A percentile compares a stretch with the other conserved stretches of the same genome.
phyloP scores from a whole-genome alignment of 2,113 vertebrate species.

The Phalacrocorax pelagicus region DNA sequence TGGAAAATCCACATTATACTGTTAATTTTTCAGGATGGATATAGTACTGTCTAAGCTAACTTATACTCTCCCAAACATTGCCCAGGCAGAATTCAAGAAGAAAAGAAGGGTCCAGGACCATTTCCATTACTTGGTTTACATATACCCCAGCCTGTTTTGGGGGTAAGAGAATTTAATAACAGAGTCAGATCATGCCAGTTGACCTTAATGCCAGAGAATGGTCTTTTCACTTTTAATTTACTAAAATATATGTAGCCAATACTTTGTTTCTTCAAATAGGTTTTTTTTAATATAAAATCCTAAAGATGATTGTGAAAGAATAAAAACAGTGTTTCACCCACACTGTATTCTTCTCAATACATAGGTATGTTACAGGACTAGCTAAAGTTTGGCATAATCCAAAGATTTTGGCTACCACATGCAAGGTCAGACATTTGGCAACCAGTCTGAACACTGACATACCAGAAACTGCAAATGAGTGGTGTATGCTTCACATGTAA shows the following conservation, averaged over 20 bases:
- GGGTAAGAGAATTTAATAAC: background rate
- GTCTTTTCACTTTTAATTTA: background rate
- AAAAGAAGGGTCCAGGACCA: background rate
- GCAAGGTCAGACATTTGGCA: background rate
- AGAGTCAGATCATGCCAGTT: background rate
- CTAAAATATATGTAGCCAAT: background rate
- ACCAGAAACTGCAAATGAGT: background rate
- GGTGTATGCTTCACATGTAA: background rate
- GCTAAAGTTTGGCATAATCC: background rate
- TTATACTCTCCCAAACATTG: background rate
- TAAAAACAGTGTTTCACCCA: fast-evolving
- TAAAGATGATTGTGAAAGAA: background rate
- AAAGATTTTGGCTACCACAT: background rate
- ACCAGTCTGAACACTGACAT: background rate
- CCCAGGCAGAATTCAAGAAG: background rate
- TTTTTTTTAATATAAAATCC: background rate
- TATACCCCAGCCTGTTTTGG: background rate
- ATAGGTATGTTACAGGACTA: background rate
- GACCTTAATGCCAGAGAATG: background rate
- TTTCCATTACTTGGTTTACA: background rate
- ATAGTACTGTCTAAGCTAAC: background rate
- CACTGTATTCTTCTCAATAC: background rate
- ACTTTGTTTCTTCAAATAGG: background rate
- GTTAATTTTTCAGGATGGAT: background rate
- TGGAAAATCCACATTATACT: background rate